A percentile compares a stretch with the other conserved stretches of the same genome.
These are phyloP conservation scores for Cantharis nigra DNA, from an alignment of 2,888 invertebrate genomes.

Conservation along the genomic window DNA sequence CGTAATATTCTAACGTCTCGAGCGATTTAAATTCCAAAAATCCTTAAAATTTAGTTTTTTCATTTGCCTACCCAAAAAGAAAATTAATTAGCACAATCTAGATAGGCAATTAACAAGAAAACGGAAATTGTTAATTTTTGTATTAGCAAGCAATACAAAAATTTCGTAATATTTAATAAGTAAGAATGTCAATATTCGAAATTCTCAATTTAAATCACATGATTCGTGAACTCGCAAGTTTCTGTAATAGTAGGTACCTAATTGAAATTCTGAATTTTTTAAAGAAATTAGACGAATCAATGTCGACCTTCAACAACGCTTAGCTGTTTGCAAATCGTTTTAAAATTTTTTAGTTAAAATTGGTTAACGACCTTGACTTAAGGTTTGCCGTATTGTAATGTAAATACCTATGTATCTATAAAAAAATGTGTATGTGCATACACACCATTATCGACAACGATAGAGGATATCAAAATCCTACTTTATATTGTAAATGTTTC, in stretches of 20 bases:
- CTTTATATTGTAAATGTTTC: neutral
- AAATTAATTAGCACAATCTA: neutral
- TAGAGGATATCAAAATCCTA: neutral
- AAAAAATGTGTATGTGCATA: neutral
- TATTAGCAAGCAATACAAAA: neutral
- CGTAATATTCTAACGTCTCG: neutral
- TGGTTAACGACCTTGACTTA: slow-evolving; percentile 26
- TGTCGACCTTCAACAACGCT: slow-evolving; percentile 19
- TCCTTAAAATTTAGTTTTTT: neutral
- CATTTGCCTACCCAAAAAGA: neutral
- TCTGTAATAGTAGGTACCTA: neutral
- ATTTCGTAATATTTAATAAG: neutral
- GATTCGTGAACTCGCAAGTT: neutral
- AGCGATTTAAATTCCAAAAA: neutral
- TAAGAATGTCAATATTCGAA: neutral
- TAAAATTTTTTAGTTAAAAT: slow-evolving; percentile 23
- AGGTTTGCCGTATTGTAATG: neutral
- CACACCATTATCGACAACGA: neutral
- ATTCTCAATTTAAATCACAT: neutral
- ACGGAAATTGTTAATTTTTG: neutral
- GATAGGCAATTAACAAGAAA: neutral
- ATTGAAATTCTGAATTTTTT: neutral
- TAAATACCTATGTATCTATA: neutral
- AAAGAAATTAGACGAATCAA: neutral
- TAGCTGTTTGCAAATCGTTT: slow-evolving; percentile 19